A percentile compares a stretch with the other conserved stretches of the same genome.
Evolutionary conservation across 2,113 vertebrate species (phyloP).

Genomic region (Callaeas wilsoni): DNA sequence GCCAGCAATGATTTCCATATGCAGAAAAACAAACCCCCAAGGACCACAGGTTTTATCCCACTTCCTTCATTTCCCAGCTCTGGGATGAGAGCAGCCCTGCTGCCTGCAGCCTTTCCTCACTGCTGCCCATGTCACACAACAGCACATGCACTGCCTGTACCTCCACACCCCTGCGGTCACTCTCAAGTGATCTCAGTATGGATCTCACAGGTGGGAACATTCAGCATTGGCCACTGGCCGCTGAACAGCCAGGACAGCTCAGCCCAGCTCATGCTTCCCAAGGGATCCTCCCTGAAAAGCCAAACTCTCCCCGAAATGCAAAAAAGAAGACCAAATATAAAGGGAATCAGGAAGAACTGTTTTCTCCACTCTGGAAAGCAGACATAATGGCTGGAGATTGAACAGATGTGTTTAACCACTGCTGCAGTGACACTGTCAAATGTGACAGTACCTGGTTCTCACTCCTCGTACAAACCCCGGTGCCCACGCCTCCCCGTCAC

Average conservation of each 20-base stretch:
- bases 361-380: not conserved
- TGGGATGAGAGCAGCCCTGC: not conserved
- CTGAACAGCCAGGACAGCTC: not conserved
- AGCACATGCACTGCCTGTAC: not conserved
- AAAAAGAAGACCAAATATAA: not conserved
- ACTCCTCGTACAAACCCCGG: fast-evolving
- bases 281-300: not conserved
- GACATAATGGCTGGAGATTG: not conserved
- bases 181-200: not conserved
- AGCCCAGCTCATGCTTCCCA: not conserved
- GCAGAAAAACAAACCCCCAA: not conserved
- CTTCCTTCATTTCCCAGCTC: not conserved
- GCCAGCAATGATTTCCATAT: not conserved
- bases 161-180: not conserved
- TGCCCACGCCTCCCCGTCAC: not conserved
- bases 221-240: not conserved
- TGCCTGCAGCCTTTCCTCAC: not conserved
- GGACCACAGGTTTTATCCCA: not conserved
- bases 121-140: fast-evolving
- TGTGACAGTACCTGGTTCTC: not conserved
- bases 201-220: not conserved
- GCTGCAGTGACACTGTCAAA: not conserved
- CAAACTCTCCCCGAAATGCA: not conserved
- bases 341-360: not conserved
- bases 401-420: not conserved